phyloP scores from a whole-genome alignment of 2,888 invertebrate species.

The Hoplodrina blanda region DNA sequence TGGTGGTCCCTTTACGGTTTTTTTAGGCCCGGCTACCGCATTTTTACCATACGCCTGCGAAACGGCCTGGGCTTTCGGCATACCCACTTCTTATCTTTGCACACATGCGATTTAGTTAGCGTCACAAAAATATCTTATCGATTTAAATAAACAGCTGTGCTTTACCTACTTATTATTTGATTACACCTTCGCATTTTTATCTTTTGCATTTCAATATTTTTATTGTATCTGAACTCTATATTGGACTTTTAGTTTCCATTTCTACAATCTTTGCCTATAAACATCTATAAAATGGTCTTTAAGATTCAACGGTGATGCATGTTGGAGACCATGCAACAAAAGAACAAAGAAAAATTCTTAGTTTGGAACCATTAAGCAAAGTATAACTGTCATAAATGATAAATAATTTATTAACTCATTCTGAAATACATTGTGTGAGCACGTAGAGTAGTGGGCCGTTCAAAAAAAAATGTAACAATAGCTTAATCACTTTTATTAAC shows the following conservation, averaged over 20 bases:
- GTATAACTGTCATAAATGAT: slow-evolving; percentile 12
- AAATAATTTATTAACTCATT: slow-evolving; percentile 14
- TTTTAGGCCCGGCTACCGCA: slow-evolving; percentile 80
- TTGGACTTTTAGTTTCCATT: slow-evolving; percentile 8
- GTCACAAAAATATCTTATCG: slow-evolving; percentile 64
- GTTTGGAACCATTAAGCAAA: slow-evolving; percentile 10
- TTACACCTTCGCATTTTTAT: slow-evolving; percentile 22
- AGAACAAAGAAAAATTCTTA: background rate
- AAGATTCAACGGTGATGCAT: background rate
- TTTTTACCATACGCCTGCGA: slow-evolving; percentile 74
- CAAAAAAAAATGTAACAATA: slow-evolving; percentile 61
- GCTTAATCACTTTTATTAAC: slow-evolving; percentile 69
- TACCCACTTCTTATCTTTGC: slow-evolving; percentile 66
- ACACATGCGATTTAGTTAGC: slow-evolving; percentile 63
- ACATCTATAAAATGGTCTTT: background rate
- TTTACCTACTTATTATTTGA: slow-evolving; percentile 32
- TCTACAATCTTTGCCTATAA: slow-evolving; percentile 1
- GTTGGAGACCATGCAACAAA: background rate
- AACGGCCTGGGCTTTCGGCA: slow-evolving; percentile 62
- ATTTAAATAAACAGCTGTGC: slow-evolving; percentile 47
- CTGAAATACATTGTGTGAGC: slow-evolving; percentile 18
- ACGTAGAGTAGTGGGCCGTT: slow-evolving; percentile 7
- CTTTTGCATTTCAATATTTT: slow-evolving; percentile 19
- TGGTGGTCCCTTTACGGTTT: slow-evolving; percentile 82
- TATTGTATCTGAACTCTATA: slow-evolving; percentile 3